These are phyloP conservation scores for Aegithalos caudatus DNA, from an alignment of 2,113 vertebrate species.

Conservation along the genomic window DNA sequence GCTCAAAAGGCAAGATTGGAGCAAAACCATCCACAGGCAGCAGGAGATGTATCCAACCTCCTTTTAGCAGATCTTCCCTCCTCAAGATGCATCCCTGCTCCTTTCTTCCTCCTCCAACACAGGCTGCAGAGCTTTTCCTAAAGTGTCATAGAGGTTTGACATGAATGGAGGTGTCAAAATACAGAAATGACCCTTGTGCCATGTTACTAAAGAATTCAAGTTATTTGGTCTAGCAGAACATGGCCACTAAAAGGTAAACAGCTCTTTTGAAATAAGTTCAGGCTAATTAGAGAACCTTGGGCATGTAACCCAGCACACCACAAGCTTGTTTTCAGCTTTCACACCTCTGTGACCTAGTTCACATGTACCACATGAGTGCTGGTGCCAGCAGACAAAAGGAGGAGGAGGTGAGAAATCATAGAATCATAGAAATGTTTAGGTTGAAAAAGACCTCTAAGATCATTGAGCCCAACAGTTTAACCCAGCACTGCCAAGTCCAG, in stretches of 20 bases:
- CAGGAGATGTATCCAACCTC: neutral
- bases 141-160: neutral
- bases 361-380: neutral
- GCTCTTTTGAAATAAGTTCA: neutral
- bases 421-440: neutral
- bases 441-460: neutral
- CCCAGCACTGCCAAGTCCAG: neutral
- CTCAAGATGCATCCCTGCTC: fast-evolving
- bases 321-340: neutral
- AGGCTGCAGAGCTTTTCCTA: neutral
- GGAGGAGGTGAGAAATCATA: neutral
- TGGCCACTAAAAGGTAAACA: neutral
- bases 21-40: neutral
- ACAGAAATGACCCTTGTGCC: neutral
- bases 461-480: neutral
- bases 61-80: neutral
- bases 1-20: neutral
- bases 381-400: neutral
- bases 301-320: neutral
- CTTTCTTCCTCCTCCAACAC: neutral
- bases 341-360: neutral
- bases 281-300: neutral
- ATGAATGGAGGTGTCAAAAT: neutral
- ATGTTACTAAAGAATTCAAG: neutral
- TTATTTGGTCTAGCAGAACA: neutral